Evolutionary conservation across 23 tunicate species (phyloP), one percentile per base, ranked within the genome.

Genomic region (Ciona savignyi): DNA sequence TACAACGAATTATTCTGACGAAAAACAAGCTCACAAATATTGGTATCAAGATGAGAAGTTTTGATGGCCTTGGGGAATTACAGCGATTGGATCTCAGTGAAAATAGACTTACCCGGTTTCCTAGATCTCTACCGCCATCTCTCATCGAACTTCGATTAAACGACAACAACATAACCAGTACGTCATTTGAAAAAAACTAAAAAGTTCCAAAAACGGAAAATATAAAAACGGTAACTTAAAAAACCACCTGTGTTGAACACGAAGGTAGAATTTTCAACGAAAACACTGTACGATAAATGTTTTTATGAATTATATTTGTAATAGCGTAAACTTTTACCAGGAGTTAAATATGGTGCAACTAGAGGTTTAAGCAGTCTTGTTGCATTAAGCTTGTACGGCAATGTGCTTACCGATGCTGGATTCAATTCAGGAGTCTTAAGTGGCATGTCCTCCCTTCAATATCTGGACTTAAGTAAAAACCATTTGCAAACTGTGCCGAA

Each of bases 61-160:
- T 68, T 29, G 34, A 29, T 4, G 35, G 35, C 11, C 34, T 68
- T 20, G 22, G n/a, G 9, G 25, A 4, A 26, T 31, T 68, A 68
- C 25, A 68, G 22, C 9, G 34, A 29, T 26, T 68, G 25, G 35
- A 68, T 31, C 4, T 68, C 9, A 68, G 35, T 31, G 72, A 31
- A 27, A 68, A 68, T 68, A 68, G 27, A 35, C 27, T 68, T 11
- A 68, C 34, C 4, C 33, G 27, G 35, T 27, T 68, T 6, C 72
- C 72, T 26, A 68, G 72, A 29, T 27, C 33, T 68, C 34, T 68
- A 31, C 72, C 72, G n/a, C 34, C 33, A 68, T 68, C 72, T 68
- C 23, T 68, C 23, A 35, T 68, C 4, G 72, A 68, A 27, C 34
- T 68, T 19, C n/a, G 23, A 11, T 35, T 68, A 20, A 31, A 68